Percentiles rank a stretch among this genome's conserved stretches.
Evolutionary conservation across 1,140 invertebrate genomes (phyloP).

Genomic region (Drosophila pachea): DNA sequence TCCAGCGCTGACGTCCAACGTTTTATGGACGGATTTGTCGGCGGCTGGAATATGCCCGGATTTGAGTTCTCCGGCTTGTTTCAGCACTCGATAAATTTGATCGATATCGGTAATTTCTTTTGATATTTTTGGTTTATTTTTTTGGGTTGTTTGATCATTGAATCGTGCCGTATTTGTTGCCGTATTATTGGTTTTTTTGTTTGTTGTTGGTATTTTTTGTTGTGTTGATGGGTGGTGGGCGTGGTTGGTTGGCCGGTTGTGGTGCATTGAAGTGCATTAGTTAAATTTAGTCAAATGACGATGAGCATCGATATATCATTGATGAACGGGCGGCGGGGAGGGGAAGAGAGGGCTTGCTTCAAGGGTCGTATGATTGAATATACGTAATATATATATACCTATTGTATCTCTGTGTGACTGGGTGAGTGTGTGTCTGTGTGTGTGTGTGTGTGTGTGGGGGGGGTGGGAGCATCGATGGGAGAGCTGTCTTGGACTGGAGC

Average conservation of each 20-base stretch:
- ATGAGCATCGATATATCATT: conserved; percentile 36
- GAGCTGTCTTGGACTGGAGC: background rate
- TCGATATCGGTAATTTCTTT: conserved; percentile 85
- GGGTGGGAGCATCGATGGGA: background rate
- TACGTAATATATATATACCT: too few species aligned
- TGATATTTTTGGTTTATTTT: conserved; percentile 30
- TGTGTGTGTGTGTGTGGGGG: conserved; percentile 1
- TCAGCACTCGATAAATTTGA: conserved; percentile 94
- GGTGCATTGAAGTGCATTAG: conserved; percentile 72
- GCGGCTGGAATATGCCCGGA: conserved; percentile 80
- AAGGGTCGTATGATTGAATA: too few species aligned
- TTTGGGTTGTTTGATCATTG: background rate
- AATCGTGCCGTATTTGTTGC: conserved; percentile 61
- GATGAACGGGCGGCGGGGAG: background rate
- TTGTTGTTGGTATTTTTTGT: background rate
- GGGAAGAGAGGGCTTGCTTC: too few species aligned
- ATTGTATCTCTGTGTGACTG: too few species aligned
- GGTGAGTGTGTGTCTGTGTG: too few species aligned
- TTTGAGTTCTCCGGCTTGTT: conserved; percentile 92
- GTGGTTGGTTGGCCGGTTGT: conserved; percentile 48
- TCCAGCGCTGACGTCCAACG: conserved; percentile 63
- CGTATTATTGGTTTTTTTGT: conserved; percentile 24
- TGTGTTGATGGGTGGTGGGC: conserved; percentile 34
- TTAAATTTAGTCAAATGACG: conserved; percentile 59
- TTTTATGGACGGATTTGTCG: conserved; percentile 73